Base-by-base conservation (phyloP, 2,113 vertebrate genomes). In the Ascaphus truei region DNA sequence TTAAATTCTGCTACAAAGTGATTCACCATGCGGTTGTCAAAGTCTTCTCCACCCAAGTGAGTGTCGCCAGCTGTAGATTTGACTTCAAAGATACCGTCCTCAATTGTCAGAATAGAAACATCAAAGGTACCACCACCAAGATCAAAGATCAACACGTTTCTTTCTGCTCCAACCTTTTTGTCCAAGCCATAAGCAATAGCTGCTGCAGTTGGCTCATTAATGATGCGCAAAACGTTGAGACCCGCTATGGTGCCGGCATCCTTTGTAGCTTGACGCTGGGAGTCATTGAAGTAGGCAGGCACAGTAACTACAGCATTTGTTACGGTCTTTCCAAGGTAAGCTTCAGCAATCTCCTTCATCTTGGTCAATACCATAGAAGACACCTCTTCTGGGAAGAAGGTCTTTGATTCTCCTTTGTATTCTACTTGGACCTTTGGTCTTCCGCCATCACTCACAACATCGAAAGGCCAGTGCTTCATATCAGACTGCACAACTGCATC, bases 41-140 rank as follows among this genome's bases (percentile, higher is more conserved):
- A 95, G 72, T 95, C 94, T 75, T 94, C 91, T 27, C 92, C 94
- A 1, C 93, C 94, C 63, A 95, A 73, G 75, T 94, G 93, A 43
- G 93, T 95, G 76, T 94, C 93, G 62, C 92, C 92, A 0, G 93
- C 92, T 0, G 93, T 96, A 29, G 93, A 88, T 51, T 94, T 95
- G 16, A 95, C 93, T 77, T 94, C 92, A 12, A 95, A 96, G 75
- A 95, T 87, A 1, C 94, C 92, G 2, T 95, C 93, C 43, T 96
- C 93, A 25, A 96, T 95, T 2, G 93, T 93, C 33, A 96, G 84
- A 62, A 95, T 90, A 0, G 94, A 96, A 67, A 95, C 93, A 2
- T 98, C 96, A 0, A 98, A 97, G 67, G 96, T 98, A 71, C 94
- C 96, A 26, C 96, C 95, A 9, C 96, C 96, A 15, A 98, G 87